Percentiles rank a stretch among this genome's conserved stretches.
phyloP scores from a whole-genome alignment of 1,140 invertebrate genomes.

The Eupristina koningsbergeri region DNA sequence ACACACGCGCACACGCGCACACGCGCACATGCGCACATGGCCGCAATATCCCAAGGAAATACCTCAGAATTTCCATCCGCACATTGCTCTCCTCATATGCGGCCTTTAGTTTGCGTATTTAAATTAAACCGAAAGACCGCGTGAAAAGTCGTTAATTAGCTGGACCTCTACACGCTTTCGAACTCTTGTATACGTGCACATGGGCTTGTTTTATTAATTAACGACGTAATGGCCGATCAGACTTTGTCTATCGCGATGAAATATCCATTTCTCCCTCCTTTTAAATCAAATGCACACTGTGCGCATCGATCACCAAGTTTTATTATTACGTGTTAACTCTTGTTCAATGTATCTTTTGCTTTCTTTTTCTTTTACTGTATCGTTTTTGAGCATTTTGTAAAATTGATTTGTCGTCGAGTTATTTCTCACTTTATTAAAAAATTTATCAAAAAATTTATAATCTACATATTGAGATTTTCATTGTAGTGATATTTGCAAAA shows the following conservation, averaged over 20 bases:
- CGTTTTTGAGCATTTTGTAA: no score
- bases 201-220: background rate
- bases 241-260: background rate
- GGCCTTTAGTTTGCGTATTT: constrained; percentile 15
- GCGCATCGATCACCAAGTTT: background rate
- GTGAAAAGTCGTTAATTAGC: constrained; percentile 39
- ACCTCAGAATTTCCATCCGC: constrained; percentile 29
- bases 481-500: no score
- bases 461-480: no score
- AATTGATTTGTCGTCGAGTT: no score
- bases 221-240: background rate
- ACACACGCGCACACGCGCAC: background rate
- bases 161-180: background rate
- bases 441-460: no score
- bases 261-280: background rate
- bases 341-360: no score
- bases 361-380: no score
- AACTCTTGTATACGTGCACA: background rate
- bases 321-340: background rate
- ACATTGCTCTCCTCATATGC: no score
- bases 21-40: background rate
- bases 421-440: no score
- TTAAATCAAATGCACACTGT: background rate
- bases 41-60: constrained; percentile 19
- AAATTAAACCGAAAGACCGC: background rate